Percentiles rank a stretch among this genome's conserved stretches.
Conservation (phyloP, 2,797 vertebrate genomes). For the Bufotes viridis region DNA sequence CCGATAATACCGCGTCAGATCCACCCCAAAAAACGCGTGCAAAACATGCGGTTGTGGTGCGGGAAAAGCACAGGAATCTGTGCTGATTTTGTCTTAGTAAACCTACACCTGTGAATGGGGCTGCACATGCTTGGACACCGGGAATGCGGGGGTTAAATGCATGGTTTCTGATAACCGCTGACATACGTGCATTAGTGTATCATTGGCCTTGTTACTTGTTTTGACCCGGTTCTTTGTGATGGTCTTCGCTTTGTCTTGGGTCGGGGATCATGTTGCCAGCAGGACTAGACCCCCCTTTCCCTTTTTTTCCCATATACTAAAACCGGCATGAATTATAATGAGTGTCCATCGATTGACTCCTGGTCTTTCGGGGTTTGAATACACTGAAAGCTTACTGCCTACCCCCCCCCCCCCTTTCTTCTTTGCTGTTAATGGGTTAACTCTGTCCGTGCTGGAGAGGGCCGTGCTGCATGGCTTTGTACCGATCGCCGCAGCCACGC, state of each 20-base stretch:
- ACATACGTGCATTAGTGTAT: background rate
- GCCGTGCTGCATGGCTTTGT: too few relatives aligned
- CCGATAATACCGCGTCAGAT: too few relatives aligned
- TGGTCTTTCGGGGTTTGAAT: conserved; percentile 13
- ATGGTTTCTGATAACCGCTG: too few relatives aligned
- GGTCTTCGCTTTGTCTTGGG: conserved; percentile 44
- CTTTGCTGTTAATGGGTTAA: conserved; percentile 12
- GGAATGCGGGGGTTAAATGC: too few relatives aligned
- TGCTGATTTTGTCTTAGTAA: too few relatives aligned
- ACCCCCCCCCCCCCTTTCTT: too few relatives aligned
- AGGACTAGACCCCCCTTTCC: background rate
- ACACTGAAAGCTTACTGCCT: background rate
- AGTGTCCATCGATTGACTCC: conserved; percentile 36
- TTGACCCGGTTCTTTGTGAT: conserved; percentile 6
- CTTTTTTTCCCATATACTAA: background rate
- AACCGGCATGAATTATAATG: conserved; percentile 49
- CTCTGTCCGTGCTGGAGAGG: background rate
- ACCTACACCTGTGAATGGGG: too few relatives aligned
- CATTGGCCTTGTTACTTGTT: background rate
- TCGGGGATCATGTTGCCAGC: background rate
- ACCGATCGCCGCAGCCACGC: background rate
- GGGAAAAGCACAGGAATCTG: too few relatives aligned
- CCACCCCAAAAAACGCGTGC: too few relatives aligned
- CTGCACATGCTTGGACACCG: too few relatives aligned
- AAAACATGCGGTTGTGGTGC: too few relatives aligned